A percentile compares a stretch with the other conserved stretches of the same genome.
Conservation (phyloP, 2,797 vertebrate genomes). For the Rhyacichthys aspro region DNA sequence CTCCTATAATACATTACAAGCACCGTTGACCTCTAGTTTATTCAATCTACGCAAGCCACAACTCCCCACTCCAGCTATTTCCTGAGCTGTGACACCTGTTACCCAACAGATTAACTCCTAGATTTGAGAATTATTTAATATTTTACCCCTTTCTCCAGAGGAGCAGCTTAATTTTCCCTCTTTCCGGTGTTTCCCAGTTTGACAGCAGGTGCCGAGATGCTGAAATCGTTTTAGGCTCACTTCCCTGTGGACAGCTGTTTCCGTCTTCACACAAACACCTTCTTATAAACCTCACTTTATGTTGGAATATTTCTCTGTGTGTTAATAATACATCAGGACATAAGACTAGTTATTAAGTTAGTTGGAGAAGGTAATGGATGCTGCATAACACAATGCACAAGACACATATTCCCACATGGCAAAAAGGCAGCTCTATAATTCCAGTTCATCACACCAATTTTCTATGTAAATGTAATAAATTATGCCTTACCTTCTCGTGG, state of each 20-base stretch:
- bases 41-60: conserved; percentile 18
- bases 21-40: conserved; percentile 17
- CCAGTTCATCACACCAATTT: neutral
- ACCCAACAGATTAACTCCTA: conserved; percentile 14
- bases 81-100: conserved; percentile 21
- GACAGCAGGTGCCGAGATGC: conserved; percentile 23
- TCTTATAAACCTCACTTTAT: neutral
- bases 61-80: conserved; percentile 13
- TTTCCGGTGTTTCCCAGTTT: neutral
- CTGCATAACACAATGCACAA: too few species aligned
- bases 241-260: conserved; percentile 17
- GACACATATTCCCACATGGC: too few species aligned
- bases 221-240: conserved; percentile 9
- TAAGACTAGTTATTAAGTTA: too few species aligned
- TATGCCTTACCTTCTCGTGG: neutral
- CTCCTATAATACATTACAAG: conserved; percentile 24
- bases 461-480: neutral
- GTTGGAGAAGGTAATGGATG: too few species aligned
- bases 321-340: neutral
- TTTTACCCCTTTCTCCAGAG: neutral
- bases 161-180: neutral
- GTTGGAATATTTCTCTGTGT: neutral
- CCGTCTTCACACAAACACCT: neutral
- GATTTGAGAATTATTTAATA: conserved; percentile 5
- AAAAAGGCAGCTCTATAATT: neutral